Base-by-base conservation (phyloP, 2,888 invertebrate species). In the Cerceris ruficornis region DNA sequence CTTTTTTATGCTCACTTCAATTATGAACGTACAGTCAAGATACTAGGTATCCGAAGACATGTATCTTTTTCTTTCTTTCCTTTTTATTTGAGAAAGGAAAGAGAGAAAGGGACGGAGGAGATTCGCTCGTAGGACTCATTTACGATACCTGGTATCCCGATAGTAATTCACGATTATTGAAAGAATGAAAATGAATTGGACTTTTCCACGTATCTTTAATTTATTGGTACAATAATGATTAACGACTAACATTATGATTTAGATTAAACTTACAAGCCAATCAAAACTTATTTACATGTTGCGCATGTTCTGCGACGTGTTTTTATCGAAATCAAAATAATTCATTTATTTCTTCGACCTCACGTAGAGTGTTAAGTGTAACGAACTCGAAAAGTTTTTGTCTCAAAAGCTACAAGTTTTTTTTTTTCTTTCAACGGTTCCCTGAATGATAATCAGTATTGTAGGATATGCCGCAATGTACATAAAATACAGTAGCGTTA, bases 381-480 rank as follows among this genome's bases (percentile, higher is more conserved):
- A 13, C 64, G n/a, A 55, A 15, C 49, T 57, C 65, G 58, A 46
- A 60, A 43, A 73, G 69, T 57, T 75, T 64, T 42, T 66, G 8
- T 67, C 65, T 57, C 50, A 55, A 71, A 72, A 74, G 17, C 58
- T 62, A 58, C 58, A 64, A 54, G 68, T 60, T 62, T 28, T 28
- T 28, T 28, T 28, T 28, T 28, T 28, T 60, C 55, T 69, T 60
- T 59, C 54, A 73, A 62, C 71, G 50, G 72, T 83, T 82, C 78
- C 77, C 69, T 67, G 67, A 78, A 71, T 77, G 67, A 77, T 75
- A 78, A 88, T 88, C 90, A 89, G 90, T 90, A 90, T 89, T 90
- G 84, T 88, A 89, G 88, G 79, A 84, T 89, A 88, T 82, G 75
- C 83, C 79, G 81, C 77, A 85, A 87, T 87, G 86, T 88, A 89